These are phyloP conservation scores for Neoascia interrupta DNA, from an alignment of 2,888 invertebrate species.

Conservation along the genomic window DNA sequence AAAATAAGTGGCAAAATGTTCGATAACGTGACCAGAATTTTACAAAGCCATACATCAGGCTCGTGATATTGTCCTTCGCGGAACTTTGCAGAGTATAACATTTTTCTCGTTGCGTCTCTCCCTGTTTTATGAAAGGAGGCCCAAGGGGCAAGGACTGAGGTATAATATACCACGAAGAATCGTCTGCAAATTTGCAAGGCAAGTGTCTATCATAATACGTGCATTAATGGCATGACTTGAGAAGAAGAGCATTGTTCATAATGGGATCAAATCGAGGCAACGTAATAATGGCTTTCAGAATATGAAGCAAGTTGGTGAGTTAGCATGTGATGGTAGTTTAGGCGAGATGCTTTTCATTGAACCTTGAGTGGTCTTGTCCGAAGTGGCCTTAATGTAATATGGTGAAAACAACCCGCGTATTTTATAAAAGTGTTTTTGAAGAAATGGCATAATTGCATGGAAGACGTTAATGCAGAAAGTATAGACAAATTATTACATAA, in stretches of 20 bases:
- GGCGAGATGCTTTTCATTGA: too few species aligned
- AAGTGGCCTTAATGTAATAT: too few species aligned
- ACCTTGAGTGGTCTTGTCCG: too few species aligned
- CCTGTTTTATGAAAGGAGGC: neutral
- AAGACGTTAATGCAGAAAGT: too few species aligned
- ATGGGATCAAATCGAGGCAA: conserved; percentile 56
- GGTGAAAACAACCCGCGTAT: too few species aligned
- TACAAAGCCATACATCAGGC: conserved; percentile 22
- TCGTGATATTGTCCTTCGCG: conserved; percentile 35
- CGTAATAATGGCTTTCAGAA: conserved; percentile 48
- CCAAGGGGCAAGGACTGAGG: neutral
- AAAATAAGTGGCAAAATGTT: conserved; percentile 55
- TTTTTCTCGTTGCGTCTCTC: neutral
- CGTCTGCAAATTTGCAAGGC: conserved; percentile 46
- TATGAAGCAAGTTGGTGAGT: conserved; percentile 14
- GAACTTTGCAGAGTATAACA: conserved; percentile 6
- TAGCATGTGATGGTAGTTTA: conserved; percentile 12
- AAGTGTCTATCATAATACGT: conserved; percentile 40
- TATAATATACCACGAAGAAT: conserved; percentile 37
- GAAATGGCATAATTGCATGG: too few species aligned
- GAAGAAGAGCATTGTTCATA: conserved; percentile 21
- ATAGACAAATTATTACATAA: too few species aligned
- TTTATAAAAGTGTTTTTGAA: too few species aligned
- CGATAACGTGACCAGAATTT: conserved; percentile 58
- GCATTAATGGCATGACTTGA: conserved; percentile 5